Evolutionary conservation across 2,113 vertebrate species (phyloP).

Genomic region (Microtus ochrogaster): DNA sequence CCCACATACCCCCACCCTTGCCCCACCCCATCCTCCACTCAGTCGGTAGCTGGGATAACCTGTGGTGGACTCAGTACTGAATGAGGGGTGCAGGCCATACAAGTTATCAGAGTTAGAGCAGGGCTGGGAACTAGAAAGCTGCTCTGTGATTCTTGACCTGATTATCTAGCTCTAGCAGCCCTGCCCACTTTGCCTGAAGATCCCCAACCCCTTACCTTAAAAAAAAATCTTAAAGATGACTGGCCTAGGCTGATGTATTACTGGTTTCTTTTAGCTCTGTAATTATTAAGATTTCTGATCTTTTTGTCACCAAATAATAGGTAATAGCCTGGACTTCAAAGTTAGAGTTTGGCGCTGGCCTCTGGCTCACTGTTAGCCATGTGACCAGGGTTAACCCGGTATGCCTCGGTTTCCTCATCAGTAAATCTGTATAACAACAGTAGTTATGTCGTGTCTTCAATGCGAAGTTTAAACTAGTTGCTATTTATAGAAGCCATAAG

Average conservation of each 20-base stretch:
- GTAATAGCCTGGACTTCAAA: constrained; percentile 22
- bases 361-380: neutral
- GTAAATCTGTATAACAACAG: constrained; percentile 13
- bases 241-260: neutral
- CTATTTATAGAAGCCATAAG: constrained; percentile 43
- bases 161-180: neutral
- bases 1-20: no score
- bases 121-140: neutral
- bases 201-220: neutral
- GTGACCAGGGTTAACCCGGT: constrained; percentile 14
- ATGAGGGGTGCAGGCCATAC: neutral
- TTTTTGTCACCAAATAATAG: constrained; percentile 50
- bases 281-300: neutral
- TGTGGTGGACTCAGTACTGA: neutral
- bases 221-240: neutral
- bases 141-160: neutral
- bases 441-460: neutral
- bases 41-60: neutral
- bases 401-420: constrained; percentile 51
- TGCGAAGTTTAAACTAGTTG: constrained; percentile 12
- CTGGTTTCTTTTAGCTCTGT: constrained; percentile 32
- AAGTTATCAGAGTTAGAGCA: neutral
- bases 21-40: neutral
- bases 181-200: neutral
- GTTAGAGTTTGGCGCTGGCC: constrained; percentile 35